Evolutionary conservation across 2,797 vertebrate species (phyloP).

Genomic region (Mormyrus proboscirostris): DNA sequence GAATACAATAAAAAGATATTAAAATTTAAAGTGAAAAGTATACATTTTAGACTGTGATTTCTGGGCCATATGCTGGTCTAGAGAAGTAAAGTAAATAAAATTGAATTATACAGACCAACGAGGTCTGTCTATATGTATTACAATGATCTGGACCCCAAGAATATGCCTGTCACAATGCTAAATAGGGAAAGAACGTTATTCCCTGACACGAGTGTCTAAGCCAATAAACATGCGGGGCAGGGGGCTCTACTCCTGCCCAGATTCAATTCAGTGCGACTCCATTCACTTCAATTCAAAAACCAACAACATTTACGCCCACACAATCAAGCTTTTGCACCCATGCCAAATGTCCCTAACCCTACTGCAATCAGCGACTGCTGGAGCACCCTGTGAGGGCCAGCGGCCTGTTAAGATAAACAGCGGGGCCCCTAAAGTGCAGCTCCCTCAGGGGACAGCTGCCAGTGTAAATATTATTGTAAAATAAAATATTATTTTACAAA

Average conservation of each 20-base stretch:
- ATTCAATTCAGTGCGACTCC: not conserved
- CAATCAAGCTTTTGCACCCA: not conserved
- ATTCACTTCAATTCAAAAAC: not conserved
- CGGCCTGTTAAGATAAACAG: not conserved
- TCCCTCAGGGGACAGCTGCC: not conserved
- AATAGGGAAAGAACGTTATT: not conserved
- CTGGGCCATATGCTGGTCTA: not conserved
- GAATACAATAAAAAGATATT: not conserved
- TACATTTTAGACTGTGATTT: not conserved
- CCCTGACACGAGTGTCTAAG: not conserved
- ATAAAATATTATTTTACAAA: not conserved
- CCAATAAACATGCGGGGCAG: not conserved
- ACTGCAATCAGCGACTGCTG: not conserved
- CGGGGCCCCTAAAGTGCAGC: not conserved
- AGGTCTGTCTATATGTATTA: slow-evolving; percentile 5
- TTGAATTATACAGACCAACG: not conserved
- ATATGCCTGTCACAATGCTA: not conserved
- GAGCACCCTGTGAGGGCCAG: not conserved
- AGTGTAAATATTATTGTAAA: not conserved
- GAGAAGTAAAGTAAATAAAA: not conserved
- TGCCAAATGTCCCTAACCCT: not conserved
- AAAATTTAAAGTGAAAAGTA: not conserved
- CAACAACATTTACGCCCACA: not conserved
- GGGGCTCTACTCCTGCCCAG: not conserved
- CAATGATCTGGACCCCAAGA: not conserved